A percentile compares a stretch with the other conserved stretches of the same genome.
These are phyloP conservation scores for Colletes latitarsis DNA, from an alignment of 1,140 invertebrate genomes.

Conservation along the genomic window DNA sequence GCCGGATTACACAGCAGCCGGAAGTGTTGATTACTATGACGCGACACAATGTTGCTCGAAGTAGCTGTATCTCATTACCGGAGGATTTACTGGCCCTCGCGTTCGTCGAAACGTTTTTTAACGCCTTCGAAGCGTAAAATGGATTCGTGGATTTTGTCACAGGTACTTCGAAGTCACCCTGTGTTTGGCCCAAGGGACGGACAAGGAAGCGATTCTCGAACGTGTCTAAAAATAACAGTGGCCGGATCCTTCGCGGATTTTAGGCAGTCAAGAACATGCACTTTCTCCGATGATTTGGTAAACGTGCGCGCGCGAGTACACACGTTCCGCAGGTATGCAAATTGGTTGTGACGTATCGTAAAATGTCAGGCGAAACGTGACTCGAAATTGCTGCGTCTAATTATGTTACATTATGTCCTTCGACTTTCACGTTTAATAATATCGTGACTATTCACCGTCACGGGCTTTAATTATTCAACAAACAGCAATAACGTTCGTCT, in stretches of 20 bases:
- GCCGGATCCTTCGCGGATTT: neutral
- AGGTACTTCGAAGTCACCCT: too few relatives aligned
- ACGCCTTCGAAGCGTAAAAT: too few relatives aligned
- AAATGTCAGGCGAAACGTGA: neutral
- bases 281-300: conserved; percentile 10
- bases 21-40: too few relatives aligned
- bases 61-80: too few relatives aligned
- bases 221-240: neutral
- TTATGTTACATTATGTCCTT: neutral
- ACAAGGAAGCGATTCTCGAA: neutral
- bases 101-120: too few relatives aligned
- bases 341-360: neutral
- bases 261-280: neutral
- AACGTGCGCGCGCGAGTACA: neutral
- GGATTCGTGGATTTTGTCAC: too few relatives aligned
- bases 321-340: neutral
- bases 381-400: neutral
- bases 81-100: too few relatives aligned
- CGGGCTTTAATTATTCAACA: neutral
- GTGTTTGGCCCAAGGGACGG: too few relatives aligned
- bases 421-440: neutral
- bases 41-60: too few relatives aligned
- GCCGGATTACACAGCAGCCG: too few relatives aligned
- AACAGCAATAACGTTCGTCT: neutral
- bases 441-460: neutral